phyloP scores from a whole-genome alignment of 2,797 vertebrate species.

The Australoheros facetus region DNA sequence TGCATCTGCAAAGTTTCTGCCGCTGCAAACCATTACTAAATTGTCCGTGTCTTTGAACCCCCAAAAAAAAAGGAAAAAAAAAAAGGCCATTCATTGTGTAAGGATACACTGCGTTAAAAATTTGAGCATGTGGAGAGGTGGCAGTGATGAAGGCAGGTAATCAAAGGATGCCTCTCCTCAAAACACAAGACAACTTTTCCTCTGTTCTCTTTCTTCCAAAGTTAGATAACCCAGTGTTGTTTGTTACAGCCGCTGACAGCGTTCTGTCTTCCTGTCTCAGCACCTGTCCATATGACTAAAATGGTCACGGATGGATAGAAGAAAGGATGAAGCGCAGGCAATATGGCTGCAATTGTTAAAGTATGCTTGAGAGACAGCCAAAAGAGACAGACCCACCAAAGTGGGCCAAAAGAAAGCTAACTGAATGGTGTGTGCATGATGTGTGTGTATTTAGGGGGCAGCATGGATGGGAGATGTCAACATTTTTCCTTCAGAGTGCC shows the following conservation, averaged over 20 bases:
- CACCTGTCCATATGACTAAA: conserved; percentile 66
- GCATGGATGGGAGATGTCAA: conserved; percentile 79
- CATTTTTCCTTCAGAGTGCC: conserved; percentile 76
- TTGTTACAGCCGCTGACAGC: conserved; percentile 71
- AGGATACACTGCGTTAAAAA: conserved; percentile 16
- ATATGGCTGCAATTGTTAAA: conserved; percentile 71
- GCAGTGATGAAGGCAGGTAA: conserved; percentile 33
- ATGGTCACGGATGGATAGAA: conserved; percentile 56
- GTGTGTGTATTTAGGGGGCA: conserved; percentile 75
- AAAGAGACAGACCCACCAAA: conserved; percentile 73
- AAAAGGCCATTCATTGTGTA: conserved; percentile 13
- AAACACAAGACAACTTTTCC: conserved; percentile 49
- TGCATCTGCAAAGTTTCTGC: conserved; percentile 53
- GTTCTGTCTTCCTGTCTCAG: conserved; percentile 66
- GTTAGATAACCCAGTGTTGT: conserved; percentile 69
- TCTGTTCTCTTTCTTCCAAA: conserved; percentile 42
- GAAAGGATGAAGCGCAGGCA: conserved; percentile 57
- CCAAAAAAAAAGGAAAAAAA: background rate
- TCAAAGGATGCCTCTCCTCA: conserved; percentile 33
- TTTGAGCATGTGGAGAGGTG: conserved; percentile 10
- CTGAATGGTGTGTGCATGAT: conserved; percentile 63
- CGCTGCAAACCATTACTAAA: conserved; percentile 36
- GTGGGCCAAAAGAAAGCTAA: conserved; percentile 67
- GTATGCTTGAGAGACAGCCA: conserved; percentile 79
- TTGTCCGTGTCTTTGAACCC: conserved; percentile 37